Conservation (phyloP, 2,888 invertebrate species). For the Monopis laevigella region DNA sequence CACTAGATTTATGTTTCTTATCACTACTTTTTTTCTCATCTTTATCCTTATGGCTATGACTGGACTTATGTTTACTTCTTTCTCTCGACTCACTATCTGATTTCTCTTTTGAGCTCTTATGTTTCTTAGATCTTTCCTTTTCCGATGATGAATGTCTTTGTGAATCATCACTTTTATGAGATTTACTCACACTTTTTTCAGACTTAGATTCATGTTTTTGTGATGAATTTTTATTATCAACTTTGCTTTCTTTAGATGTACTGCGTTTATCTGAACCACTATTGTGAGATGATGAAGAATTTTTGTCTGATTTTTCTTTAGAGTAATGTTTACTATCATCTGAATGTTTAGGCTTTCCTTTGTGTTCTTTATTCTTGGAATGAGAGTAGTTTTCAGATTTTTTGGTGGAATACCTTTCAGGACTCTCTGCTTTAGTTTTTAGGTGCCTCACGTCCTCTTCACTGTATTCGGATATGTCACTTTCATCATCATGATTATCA, state of each 20-base stretch:
- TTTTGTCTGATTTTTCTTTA: slow-evolving; percentile 30
- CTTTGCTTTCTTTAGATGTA: slow-evolving; percentile 30
- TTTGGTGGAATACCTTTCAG: slow-evolving; percentile 14
- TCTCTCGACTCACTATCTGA: slow-evolving; percentile 43
- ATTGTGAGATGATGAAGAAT: too few relatives aligned
- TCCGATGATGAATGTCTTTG: slow-evolving; percentile 21
- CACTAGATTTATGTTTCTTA: slow-evolving; percentile 27
- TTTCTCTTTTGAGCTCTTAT: slow-evolving; percentile 23
- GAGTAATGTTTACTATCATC: slow-evolving; percentile 29
- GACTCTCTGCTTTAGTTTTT: neutral
- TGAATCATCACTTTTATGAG: slow-evolving; percentile 12
- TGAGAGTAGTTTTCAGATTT: slow-evolving; percentile 4
- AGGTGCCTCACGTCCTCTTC: neutral
- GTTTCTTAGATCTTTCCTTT: slow-evolving; percentile 25
- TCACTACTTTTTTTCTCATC: slow-evolving; percentile 34
- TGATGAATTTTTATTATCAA: slow-evolving; percentile 18
- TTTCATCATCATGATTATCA: slow-evolving; percentile 3
- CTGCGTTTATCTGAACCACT: slow-evolving; percentile 15
- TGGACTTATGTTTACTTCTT: slow-evolving; percentile 43
- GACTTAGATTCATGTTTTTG: slow-evolving; percentile 30
- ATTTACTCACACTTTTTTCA: slow-evolving; percentile 21
- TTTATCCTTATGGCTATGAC: slow-evolving; percentile 37
- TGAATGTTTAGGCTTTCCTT: slow-evolving; percentile 28
- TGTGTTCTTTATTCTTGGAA: too few relatives aligned
- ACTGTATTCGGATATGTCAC: neutral